phyloP scores from a whole-genome alignment of 2,888 invertebrate genomes.

The Timandra comae region DNA sequence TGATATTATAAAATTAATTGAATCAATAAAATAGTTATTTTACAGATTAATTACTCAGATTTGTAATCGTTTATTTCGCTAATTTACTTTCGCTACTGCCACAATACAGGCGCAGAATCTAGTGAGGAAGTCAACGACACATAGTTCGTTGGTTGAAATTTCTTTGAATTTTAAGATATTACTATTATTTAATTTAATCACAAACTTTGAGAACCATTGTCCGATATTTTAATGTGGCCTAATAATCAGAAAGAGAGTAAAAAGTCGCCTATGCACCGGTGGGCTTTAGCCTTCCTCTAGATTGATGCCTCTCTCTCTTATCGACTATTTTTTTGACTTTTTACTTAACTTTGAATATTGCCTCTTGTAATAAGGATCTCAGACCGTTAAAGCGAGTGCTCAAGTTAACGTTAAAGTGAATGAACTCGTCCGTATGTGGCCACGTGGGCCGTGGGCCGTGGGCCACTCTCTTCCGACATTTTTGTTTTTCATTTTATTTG shows the following conservation, averaged over 20 bases:
- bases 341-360: slow-evolving; percentile 65
- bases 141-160: no score
- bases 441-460: slow-evolving; percentile 30
- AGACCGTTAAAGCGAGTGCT: slow-evolving; percentile 54
- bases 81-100: no score
- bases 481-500: slow-evolving; percentile 23
- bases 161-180: no score
- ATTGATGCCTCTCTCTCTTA: slow-evolving; percentile 62
- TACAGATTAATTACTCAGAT: no score
- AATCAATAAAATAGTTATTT: no score
- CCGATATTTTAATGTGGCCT: slow-evolving; percentile 71
- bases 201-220: slow-evolving; percentile 45
- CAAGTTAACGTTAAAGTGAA: slow-evolving; percentile 50
- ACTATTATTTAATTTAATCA: no score
- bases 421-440: slow-evolving; percentile 39
- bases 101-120: no score
- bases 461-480: slow-evolving; percentile 24
- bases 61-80: no score
- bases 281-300: slow-evolving; percentile 67
- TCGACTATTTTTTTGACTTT: slow-evolving; percentile 53
- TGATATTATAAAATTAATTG: no score
- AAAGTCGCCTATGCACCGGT: slow-evolving; percentile 58
- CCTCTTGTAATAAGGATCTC: slow-evolving; percentile 58
- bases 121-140: no score
- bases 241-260: slow-evolving; percentile 67